phyloP scores from a whole-genome alignment of 2,113 vertebrate species.

The Pygoscelis antarcticus region DNA sequence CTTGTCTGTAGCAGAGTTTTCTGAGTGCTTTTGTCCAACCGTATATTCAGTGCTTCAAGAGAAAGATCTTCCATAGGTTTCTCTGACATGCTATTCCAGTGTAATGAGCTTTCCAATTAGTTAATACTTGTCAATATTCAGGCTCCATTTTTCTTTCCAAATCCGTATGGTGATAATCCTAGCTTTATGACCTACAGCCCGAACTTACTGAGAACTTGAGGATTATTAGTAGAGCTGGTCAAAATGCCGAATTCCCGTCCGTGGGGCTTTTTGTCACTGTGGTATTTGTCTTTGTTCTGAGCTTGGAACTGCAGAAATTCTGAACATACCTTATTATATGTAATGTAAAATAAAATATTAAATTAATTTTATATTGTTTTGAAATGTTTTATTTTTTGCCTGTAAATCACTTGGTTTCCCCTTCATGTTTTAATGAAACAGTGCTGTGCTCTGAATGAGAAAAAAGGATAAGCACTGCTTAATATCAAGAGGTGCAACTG shows the following conservation, averaged over 20 bases:
- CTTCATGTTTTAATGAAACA: not conserved
- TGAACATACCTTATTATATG: not conserved
- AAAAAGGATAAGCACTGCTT: not conserved
- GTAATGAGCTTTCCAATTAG: constrained; percentile 1
- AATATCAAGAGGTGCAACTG: not conserved
- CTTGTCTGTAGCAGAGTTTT: not conserved
- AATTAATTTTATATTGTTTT: not conserved
- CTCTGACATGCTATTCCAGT: not conserved
- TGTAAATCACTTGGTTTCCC: not conserved
- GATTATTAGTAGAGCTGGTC: not conserved
- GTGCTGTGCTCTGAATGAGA: not conserved
- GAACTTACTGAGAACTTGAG: not conserved
- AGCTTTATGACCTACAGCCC: not conserved
- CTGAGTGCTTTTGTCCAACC: not conserved
- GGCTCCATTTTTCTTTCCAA: constrained; percentile 10
- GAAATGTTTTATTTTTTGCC: not conserved
- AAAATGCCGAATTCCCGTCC: not conserved
- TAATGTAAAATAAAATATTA: not conserved
- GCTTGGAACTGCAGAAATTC: not conserved
- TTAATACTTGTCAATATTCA: not conserved
- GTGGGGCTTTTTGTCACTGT: not conserved
- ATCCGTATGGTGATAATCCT: not conserved
- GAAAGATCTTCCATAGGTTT: not conserved
- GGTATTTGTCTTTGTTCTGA: not conserved
- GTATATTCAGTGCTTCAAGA: not conserved